Evolutionary conservation across 2,797 vertebrate species (phyloP).

Genomic region (Sciurus vulgaris): DNA sequence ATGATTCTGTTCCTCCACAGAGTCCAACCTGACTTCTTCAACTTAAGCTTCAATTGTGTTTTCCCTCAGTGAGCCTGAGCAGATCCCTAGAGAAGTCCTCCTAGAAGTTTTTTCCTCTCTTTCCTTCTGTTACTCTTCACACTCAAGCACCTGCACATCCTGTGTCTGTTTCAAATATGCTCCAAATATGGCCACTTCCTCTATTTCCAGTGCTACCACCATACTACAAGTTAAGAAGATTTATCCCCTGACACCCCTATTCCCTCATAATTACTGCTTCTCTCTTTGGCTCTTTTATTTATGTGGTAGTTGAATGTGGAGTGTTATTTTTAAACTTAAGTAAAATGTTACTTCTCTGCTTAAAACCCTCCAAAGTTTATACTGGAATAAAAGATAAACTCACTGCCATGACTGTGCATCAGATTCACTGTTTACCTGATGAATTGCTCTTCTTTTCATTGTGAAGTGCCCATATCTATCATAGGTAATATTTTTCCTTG

Average conservation of each 20-base stretch:
- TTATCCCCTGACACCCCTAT: neutral
- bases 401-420: too few relatives aligned
- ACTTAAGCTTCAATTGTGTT: neutral
- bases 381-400: too few relatives aligned
- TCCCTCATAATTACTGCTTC: neutral
- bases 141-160: neutral
- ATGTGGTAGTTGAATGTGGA: too few relatives aligned
- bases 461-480: too few relatives aligned
- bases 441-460: too few relatives aligned
- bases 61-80: neutral
- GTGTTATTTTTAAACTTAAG: too few relatives aligned
- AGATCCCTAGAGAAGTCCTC: neutral
- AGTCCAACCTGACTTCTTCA: neutral
- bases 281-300: too few relatives aligned
- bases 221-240: neutral
- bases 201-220: neutral
- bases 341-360: too few relatives aligned
- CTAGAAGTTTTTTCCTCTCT: neutral
- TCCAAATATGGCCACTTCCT: neutral
- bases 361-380: too few relatives aligned
- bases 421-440: too few relatives aligned
- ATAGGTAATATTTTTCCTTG: too few relatives aligned
- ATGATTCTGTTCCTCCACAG: neutral
- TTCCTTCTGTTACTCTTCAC: neutral
- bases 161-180: neutral